Evolutionary conservation across 2,113 vertebrate genomes (phyloP), one percentile per base, ranked within the genome.

Genomic region (Xenopus tropicalis): DNA sequence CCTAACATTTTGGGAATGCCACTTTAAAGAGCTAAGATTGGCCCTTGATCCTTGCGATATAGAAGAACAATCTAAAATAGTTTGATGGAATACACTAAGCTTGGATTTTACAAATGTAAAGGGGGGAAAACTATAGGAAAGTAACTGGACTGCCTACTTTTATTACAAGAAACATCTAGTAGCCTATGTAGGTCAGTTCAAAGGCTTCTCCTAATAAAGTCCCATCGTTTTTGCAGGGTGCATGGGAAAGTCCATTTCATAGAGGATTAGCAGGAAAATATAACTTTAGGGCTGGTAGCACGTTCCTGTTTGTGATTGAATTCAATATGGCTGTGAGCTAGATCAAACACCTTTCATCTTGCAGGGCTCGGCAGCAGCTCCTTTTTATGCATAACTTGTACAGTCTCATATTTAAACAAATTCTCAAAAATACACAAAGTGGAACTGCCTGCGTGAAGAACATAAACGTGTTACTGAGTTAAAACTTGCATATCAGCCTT

Each of bases 181-280:
- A 37, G 29, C 29, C 29, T 37, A 37, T 6, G 29, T 37, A 37
- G 1, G 29, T 37, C 29, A 37, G 5, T 37, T 54, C 1, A 10
- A 58, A 12, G 56, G 56, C 56, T 54, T 20, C 6, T 58, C 20
- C 12, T 3, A 58, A 58, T 58, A 12, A 20, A n/a, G 12, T 20
- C 1, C 56, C 56, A 51, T 72, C 74, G 23, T 65, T 4, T 42
- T 56, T 77, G 76, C 43, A 21, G 44, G 67, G 52, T 17, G 51
- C 65, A 14, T 74, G 79, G 71, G 21, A 74, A 11, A 68, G 57
- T 43, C 79, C 70, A 78, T 4, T 78, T 72, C 24, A 59, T 75
- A 76, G 43, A 84, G 82, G 81, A 80, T 76, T 66, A 80, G 69
- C 65, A 77, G 16, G 56, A 43, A 54, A 78, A 69, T 61, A 1